A percentile compares a stretch with the other conserved stretches of the same genome.
These are phyloP conservation scores for Euplagia quadripunctaria DNA, from an alignment of 2,888 invertebrate genomes.

Conservation along the genomic window DNA sequence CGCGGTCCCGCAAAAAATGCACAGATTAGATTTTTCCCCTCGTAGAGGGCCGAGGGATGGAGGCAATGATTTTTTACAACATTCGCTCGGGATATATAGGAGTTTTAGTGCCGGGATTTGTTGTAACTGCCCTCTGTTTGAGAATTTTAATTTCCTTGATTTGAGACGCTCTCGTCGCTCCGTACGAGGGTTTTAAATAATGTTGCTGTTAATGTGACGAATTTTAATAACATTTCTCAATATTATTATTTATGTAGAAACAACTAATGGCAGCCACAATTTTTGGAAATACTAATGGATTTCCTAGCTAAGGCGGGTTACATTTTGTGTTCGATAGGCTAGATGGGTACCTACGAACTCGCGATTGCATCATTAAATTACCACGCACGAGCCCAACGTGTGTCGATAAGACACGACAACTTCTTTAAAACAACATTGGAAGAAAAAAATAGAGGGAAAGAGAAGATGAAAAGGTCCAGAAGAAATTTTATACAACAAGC, in stretches of 20 bases:
- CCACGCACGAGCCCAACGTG: too few relatives aligned
- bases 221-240: slow-evolving; percentile 26
- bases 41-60: slow-evolving; percentile 82
- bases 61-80: slow-evolving; percentile 88
- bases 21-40: slow-evolving; percentile 88
- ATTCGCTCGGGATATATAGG: slow-evolving; percentile 83
- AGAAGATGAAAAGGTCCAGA: too few relatives aligned
- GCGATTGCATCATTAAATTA: too few relatives aligned
- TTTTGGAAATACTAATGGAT: neutral
- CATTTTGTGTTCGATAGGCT: too few relatives aligned
- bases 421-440: too few relatives aligned
- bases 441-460: too few relatives aligned
- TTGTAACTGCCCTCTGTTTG: slow-evolving; percentile 84
- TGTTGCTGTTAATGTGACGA: slow-evolving; percentile 24
- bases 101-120: slow-evolving; percentile 86
- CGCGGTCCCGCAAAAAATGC: slow-evolving; percentile 88
- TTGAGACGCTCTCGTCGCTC: slow-evolving; percentile 63
- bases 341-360: too few relatives aligned
- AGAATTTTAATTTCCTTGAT: slow-evolving; percentile 86
- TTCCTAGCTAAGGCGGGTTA: neutral
- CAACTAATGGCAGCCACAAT: neutral
- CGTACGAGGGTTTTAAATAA: slow-evolving; percentile 41
- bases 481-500: too few relatives aligned
- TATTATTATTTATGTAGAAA: slow-evolving; percentile 7
- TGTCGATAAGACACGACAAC: too few relatives aligned